phyloP scores from a whole-genome alignment of 2,797 vertebrate species.

The Liparis tanakae region DNA sequence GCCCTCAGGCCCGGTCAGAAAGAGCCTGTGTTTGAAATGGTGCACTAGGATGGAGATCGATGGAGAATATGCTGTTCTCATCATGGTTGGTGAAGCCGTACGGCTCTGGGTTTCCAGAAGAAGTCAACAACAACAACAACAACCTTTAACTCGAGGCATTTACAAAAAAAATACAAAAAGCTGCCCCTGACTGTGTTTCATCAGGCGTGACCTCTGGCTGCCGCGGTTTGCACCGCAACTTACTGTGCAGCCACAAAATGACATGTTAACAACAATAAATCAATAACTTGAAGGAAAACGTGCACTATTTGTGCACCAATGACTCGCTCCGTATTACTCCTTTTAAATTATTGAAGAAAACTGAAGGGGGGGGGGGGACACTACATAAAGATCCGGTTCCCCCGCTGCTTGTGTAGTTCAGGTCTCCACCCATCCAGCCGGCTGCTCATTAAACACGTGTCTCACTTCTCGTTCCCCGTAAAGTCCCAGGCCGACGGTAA shows the following conservation, averaged over 20 bases:
- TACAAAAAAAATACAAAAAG: background rate
- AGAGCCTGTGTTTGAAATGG: background rate
- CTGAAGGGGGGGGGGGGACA: too few relatives aligned
- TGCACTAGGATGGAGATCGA: background rate
- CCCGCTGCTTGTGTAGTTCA: background rate
- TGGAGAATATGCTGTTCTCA: background rate
- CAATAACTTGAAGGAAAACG: background rate
- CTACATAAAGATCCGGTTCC: background rate
- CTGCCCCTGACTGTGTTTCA: background rate
- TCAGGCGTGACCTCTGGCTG: background rate
- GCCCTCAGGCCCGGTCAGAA: background rate
- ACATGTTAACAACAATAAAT: background rate
- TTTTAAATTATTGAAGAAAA: background rate
- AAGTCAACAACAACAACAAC: too few relatives aligned
- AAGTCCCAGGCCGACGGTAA: background rate
- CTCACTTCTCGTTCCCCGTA: background rate
- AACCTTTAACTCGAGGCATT: too few relatives aligned
- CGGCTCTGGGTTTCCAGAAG: background rate
- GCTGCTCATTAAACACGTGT: background rate
- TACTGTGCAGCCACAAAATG: background rate
- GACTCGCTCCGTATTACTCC: background rate
- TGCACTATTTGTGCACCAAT: background rate
- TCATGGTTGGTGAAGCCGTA: too few relatives aligned
- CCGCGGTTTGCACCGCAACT: background rate
- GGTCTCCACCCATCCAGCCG: background rate